These are phyloP conservation scores for Mixornis gularis DNA, from an alignment of 2,113 vertebrate species.

Conservation along the genomic window DNA sequence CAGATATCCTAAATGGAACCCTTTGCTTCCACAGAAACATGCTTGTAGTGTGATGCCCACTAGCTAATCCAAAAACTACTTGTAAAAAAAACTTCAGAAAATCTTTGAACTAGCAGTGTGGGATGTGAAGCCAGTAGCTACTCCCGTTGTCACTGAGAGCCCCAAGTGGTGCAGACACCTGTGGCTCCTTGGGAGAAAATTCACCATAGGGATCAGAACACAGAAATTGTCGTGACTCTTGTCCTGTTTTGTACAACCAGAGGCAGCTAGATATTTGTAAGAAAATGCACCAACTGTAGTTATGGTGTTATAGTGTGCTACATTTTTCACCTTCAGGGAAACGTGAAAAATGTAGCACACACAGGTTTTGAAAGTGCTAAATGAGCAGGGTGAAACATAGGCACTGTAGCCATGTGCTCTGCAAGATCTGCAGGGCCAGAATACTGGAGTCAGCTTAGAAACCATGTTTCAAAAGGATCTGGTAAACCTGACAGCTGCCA, in stretches of 20 bases:
- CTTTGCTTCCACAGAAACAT: background rate
- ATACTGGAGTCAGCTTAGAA: background rate
- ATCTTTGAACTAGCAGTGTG: background rate
- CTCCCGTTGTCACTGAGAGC: background rate
- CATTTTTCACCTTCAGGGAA: no score
- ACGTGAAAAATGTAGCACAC: background rate
- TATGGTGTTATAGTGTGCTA: no score
- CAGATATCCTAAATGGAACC: background rate
- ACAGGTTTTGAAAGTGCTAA: background rate
- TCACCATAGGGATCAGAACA: background rate
- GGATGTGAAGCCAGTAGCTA: background rate
- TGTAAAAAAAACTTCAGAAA: background rate
- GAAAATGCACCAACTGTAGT: background rate
- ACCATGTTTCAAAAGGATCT: background rate
- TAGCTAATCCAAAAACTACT: background rate
- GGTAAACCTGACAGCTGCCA: background rate
- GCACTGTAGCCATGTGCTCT: accelerated
- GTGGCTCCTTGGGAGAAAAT: background rate
- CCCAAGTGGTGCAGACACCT: background rate
- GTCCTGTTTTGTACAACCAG: background rate
- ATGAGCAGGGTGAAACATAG: background rate
- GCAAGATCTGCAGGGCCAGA: background rate
- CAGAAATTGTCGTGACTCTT: accelerated
- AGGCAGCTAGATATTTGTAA: background rate
- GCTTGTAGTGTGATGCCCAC: background rate